Evolutionary conservation across 2,888 invertebrate genomes (phyloP).

Genomic region (Eumacrocentrus americanus): DNA sequence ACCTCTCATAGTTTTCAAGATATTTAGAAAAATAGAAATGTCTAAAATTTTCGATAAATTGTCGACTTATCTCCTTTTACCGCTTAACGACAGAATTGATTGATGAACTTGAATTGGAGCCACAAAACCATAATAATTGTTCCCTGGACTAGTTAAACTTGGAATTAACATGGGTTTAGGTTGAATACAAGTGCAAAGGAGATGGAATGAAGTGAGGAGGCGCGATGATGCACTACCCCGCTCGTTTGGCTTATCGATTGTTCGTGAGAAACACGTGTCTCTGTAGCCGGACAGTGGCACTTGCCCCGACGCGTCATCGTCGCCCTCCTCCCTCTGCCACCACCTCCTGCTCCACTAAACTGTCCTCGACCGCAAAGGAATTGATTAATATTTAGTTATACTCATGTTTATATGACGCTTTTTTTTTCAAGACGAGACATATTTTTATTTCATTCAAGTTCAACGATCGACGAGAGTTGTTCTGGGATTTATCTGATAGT

Average conservation of each 20-base stretch:
- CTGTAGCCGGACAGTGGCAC: constrained; percentile 44
- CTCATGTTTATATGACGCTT: too few relatives aligned
- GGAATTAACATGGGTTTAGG: background rate
- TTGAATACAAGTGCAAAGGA: background rate
- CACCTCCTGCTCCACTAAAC: too few relatives aligned
- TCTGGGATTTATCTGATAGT: background rate
- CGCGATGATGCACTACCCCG: constrained; percentile 40
- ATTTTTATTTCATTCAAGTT: background rate
- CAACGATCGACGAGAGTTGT: background rate
- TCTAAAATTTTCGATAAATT: too few relatives aligned
- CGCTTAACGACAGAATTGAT: background rate
- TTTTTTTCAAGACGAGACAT: background rate
- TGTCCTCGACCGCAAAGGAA: too few relatives aligned
- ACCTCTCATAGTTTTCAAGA: too few relatives aligned
- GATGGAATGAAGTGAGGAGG: background rate
- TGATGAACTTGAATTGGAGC: too few relatives aligned
- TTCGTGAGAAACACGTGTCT: constrained; percentile 44
- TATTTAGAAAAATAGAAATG: too few relatives aligned
- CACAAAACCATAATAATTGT: too few relatives aligned
- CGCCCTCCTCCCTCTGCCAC: constrained; percentile 22
- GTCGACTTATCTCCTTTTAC: too few relatives aligned
- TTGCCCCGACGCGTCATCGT: constrained; percentile 34
- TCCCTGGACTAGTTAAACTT: too few relatives aligned
- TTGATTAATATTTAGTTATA: background rate
- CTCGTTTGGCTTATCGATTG: constrained; percentile 46